These are phyloP conservation scores for Crotalus helleri DNA, from an alignment of 2,113 vertebrate species.

Conservation along the genomic window DNA sequence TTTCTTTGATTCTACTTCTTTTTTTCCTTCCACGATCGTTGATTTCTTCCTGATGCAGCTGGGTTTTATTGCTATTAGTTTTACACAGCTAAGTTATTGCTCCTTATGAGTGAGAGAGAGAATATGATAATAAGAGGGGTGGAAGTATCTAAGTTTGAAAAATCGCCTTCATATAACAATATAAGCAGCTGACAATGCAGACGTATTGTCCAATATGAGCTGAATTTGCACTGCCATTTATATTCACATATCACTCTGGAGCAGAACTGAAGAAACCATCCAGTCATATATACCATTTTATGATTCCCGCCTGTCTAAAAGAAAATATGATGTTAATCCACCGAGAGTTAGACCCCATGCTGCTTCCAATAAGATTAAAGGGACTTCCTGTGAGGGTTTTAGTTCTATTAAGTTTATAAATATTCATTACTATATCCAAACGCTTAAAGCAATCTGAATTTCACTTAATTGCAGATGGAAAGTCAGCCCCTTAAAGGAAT, in stretches of 20 bases:
- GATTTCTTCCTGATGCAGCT: neutral
- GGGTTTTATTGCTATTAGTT: slow-evolving; percentile 24
- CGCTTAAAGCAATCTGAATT: slow-evolving; percentile 60
- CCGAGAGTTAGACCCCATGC: slow-evolving; percentile 39
- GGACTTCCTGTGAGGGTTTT: slow-evolving; percentile 42
- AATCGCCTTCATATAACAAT: slow-evolving; percentile 43
- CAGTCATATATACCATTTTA: slow-evolving; percentile 61
- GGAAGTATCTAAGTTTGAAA: slow-evolving; percentile 26
- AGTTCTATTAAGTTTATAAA: slow-evolving; percentile 63
- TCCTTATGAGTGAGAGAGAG: slow-evolving; percentile 19
- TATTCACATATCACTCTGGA: slow-evolving; percentile 7
- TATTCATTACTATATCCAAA: slow-evolving; percentile 61
- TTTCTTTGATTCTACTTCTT: neutral
- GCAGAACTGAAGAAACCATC: slow-evolving; percentile 31
- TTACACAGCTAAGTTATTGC: slow-evolving; percentile 17
- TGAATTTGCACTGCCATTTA: slow-evolving; percentile 43
- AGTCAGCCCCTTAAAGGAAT: slow-evolving; percentile 62
- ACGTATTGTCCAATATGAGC: slow-evolving; percentile 8
- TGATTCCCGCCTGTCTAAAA: slow-evolving; percentile 25
- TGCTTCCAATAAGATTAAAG: slow-evolving; percentile 68
- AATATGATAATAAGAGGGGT: slow-evolving; percentile 44
- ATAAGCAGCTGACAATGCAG: slow-evolving; percentile 32
- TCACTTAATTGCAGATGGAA: slow-evolving; percentile 59
- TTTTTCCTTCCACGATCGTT: neutral
- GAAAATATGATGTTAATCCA: slow-evolving; percentile 58